Percentiles rank a stretch among this genome's conserved stretches.
Conservation (phyloP, 2,888 invertebrate species). For the Coelopa pilipes region DNA sequence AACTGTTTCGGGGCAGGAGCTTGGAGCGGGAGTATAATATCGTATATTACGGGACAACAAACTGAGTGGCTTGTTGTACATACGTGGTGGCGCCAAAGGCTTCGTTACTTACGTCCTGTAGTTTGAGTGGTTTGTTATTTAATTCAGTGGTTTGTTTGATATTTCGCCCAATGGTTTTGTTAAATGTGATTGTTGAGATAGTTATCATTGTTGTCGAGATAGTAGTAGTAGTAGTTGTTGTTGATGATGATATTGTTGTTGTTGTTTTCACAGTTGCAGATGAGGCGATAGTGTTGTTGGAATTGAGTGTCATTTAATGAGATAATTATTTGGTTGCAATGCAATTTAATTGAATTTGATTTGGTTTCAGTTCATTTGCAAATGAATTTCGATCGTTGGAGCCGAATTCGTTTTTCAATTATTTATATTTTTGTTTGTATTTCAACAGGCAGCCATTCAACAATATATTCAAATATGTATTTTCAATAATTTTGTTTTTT, state of each 20-base stretch:
- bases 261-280: constrained; percentile 26
- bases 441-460: constrained; percentile 26
- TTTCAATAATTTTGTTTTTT: no score
- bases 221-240: no score
- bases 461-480: constrained; percentile 9
- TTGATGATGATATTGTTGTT: constrained; percentile 32
- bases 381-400: no score
- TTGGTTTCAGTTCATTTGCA: not conserved
- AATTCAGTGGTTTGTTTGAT: constrained; percentile 19
- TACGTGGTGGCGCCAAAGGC: no score
- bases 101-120: constrained; percentile 53
- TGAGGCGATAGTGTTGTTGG: constrained; percentile 10
- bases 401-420: constrained; percentile 23
- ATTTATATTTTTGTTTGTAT: constrained; percentile 10
- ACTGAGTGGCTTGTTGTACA: no score
- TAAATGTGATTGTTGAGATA: constrained; percentile 6
- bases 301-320: constrained; percentile 1
- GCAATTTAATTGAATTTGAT: constrained; percentile 12
- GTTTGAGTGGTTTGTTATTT: constrained; percentile 30
- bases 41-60: no score
- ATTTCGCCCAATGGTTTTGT: not conserved
- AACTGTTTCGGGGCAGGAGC: no score
- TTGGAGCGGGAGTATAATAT: no score
- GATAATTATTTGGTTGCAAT: constrained; percentile 27
- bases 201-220: constrained; percentile 35